Evolutionary conservation across 92 coral and sea anemone species (phyloP), one percentile per base, ranked within the genome.

Genomic region (Heteractis magnifica): DNA sequence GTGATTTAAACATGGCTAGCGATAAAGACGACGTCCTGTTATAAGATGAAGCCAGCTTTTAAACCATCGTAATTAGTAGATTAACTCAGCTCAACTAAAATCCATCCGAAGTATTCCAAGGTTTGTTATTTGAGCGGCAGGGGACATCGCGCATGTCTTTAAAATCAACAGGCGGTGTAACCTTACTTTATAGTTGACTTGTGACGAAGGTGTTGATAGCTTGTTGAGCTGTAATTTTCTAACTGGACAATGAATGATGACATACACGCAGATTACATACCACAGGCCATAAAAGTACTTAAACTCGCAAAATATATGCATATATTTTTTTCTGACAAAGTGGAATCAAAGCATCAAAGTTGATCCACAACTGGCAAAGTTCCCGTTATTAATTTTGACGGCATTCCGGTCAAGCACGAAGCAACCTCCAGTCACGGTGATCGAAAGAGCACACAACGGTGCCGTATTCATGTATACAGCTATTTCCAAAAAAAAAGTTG

Each of bases 81-180:
- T 34, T 23, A 10, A 68, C 49, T 68, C 49, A 12, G 15, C 48
- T 68, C 44, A 23, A 20, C 14, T 21, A 41, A 68, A 68, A 68
- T 68, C 50, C 49, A 8, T 23, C 49, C 44, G 5, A 68, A 68
- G 26, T 68, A 68, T 68, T 68, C 11, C 73, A 26, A 15, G 15
- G 49, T 68, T 68, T 68, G 73, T 68, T 68, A 68, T 68, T 68
- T 23, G 73, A 68, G 73, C 73, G 15, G 73, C 49, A 68, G 73
- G 73, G 49, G 15, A 68, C 73, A 26, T 68, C 73, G 15, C 73
- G 73, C 73, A 68, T 68, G 73, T 23, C 73, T 65, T n/a, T 65
- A 62, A 23, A 19, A 64, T 64, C 71, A 64, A 64, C 71, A 64
- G 73, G 44, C 44, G 73, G 73, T 68, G 73, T 68, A 23, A 26